Percentiles rank a stretch among this genome's conserved stretches.
Conservation (phyloP, 2,888 invertebrate species). For the Mechanitis mazaeus region DNA sequence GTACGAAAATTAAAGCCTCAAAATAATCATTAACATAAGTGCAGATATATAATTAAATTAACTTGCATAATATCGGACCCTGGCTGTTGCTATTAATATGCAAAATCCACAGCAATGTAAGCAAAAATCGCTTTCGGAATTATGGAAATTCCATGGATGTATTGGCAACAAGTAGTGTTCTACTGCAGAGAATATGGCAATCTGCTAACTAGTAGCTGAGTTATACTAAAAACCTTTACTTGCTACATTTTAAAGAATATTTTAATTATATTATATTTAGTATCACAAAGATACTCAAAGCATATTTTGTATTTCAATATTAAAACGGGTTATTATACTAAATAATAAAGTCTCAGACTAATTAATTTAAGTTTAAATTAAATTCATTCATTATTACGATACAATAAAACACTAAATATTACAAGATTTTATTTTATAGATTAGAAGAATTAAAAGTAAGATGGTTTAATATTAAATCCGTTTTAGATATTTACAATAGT, state of each 20-base stretch:
- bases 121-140: slow-evolving; percentile 29
- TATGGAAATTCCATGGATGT: background rate
- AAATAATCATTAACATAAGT: slow-evolving; percentile 34
- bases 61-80: slow-evolving; percentile 43
- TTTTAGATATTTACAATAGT: no score
- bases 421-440: no score
- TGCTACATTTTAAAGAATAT: background rate
- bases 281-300: no score
- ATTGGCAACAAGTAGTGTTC: background rate
- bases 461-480: no score
- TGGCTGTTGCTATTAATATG: slow-evolving; percentile 37
- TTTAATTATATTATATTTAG: no score
- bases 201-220: background rate
- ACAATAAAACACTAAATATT: no score
- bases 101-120: slow-evolving; percentile 33
- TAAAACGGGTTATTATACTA: no score
- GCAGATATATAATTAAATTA: slow-evolving; percentile 39
- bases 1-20: slow-evolving; percentile 16
- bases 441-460: no score
- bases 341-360: no score
- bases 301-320: no score
- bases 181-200: background rate
- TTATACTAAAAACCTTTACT: background rate
- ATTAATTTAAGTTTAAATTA: no score
- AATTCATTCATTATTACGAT: no score